phyloP scores from a whole-genome alignment of 2,888 invertebrate species.

The Diloba caeruleocephala region DNA sequence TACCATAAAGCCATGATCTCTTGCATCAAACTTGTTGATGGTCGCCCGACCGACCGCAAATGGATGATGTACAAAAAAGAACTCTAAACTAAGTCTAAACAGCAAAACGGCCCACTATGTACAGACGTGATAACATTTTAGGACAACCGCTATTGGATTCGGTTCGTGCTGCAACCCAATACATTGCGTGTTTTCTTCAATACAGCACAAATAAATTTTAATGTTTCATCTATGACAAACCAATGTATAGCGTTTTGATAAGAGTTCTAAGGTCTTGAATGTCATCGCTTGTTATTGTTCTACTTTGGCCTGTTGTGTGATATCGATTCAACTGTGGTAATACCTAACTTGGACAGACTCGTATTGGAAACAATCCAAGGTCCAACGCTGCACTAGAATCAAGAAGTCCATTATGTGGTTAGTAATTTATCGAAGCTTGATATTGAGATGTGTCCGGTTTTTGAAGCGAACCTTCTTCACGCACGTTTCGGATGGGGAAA shows the following conservation, averaged over 20 bases:
- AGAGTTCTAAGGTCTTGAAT: constrained; percentile 5
- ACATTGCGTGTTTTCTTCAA: constrained; percentile 30
- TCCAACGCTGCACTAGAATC: not conserved
- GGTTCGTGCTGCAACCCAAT: constrained; percentile 31
- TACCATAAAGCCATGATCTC: too few species aligned
- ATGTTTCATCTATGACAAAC: constrained; percentile 16
- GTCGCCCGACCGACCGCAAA: too few species aligned
- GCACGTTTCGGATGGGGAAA: too few species aligned
- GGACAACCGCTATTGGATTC: not conserved
- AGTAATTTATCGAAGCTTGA: too few species aligned
- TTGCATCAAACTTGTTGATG: too few species aligned
- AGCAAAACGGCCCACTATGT: too few species aligned
- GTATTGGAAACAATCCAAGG: constrained; percentile 4
- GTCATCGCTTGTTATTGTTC: constrained; percentile 14
- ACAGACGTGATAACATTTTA: too few species aligned
- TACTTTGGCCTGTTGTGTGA: constrained; percentile 5
- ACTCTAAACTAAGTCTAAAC: too few species aligned
- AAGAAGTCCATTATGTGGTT: not conserved
- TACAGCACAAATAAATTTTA: constrained; percentile 27
- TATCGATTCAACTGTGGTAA: constrained; percentile 7
- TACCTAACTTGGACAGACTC: not conserved
- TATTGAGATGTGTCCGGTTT: too few species aligned
- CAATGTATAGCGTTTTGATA: constrained; percentile 15
- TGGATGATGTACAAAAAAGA: too few species aligned
- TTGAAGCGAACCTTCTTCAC: too few species aligned